Evolutionary conservation across 2,113 vertebrate species (phyloP), one percentile per base, ranked within the genome.

Genomic region (Cryptomyrus ogoouensis): DNA sequence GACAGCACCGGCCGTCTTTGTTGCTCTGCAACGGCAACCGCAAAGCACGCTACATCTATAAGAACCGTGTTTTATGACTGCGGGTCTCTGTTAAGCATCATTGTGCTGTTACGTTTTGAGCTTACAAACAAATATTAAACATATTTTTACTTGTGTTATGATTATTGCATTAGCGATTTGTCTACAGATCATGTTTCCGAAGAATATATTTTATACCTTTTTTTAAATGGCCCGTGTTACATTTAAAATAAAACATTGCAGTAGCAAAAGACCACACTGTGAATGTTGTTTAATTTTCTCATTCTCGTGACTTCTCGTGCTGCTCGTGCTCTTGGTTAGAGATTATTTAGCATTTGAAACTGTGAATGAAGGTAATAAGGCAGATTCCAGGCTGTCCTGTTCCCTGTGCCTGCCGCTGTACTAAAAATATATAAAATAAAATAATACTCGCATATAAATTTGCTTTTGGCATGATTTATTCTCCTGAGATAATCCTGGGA

Each of bases 171-270:
- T 88, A 39, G 12, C 47, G 84, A 31, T 87, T 39, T 87, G 85
- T 87, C 6, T 85, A 80, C 42, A 13, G 19, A 47, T 46, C 31
- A 17, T 74, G 74, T 87, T 52, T 53, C 49, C 39, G 17, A 56
- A 53, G 35, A 88, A 66, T 88, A 88, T n/a, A 66, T 88, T 66
- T 88, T 87, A 58, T 88, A 88, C 56, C 1, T 42, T 88, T 58
- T 58, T 84, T 62, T 15, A 88, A 88, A 88, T n/a, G 35, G 87
- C 19, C 10, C 24, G 8, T 88, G 35, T 88, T 58, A 27, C 7
- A 58, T 88, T 44, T 24, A 44, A 62, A 88, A 42, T 88, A 13
- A 80, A 87, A 39, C 27, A 42, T 62, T 66, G 21, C 52, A 62
- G 39, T 53, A 88, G 42, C 87, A 21, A 39, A 62, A 13, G 21